Evolutionary conservation across 2,888 invertebrate genomes (phyloP).

Genomic region (Caradrina clavipalpis): DNA sequence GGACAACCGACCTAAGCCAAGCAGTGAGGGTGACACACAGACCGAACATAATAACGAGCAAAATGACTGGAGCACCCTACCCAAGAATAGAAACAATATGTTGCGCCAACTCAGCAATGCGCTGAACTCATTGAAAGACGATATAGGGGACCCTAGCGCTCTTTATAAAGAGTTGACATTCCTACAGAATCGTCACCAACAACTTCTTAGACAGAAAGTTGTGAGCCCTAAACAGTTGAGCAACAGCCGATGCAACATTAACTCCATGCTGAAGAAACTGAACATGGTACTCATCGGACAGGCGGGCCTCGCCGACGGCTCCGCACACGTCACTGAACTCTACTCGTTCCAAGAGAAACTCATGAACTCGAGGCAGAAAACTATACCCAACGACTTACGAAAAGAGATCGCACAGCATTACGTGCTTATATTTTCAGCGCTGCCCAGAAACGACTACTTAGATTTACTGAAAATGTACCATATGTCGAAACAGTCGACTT

Average conservation of each 20-base stretch:
- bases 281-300: slow-evolving; percentile 92
- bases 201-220: slow-evolving; percentile 79
- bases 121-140: slow-evolving; percentile 80
- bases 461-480: slow-evolving; percentile 80
- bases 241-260: slow-evolving; percentile 82
- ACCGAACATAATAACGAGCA: slow-evolving; percentile 46
- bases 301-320: slow-evolving; percentile 90
- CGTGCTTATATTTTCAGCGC: slow-evolving; percentile 87
- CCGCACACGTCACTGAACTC: slow-evolving; percentile 84
- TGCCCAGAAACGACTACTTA: slow-evolving; percentile 81
- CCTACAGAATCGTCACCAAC: slow-evolving; percentile 84
- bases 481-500: slow-evolving; percentile 54
- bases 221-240: slow-evolving; percentile 76
- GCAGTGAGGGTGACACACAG: slow-evolving; percentile 59
- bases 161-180: slow-evolving; percentile 84
- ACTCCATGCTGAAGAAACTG: slow-evolving; percentile 84
- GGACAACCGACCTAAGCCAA: slow-evolving; percentile 52
- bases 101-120: slow-evolving; percentile 78
- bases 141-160: slow-evolving; percentile 88
- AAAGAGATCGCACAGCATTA: slow-evolving; percentile 89
- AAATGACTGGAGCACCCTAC: slow-evolving; percentile 70
- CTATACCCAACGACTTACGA: slow-evolving; percentile 81
- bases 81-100: slow-evolving; percentile 79
- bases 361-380: slow-evolving; percentile 74
- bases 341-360: slow-evolving; percentile 78